phyloP scores from a whole-genome alignment of 2,113 vertebrate species.

The Dolichotis patagonum region DNA sequence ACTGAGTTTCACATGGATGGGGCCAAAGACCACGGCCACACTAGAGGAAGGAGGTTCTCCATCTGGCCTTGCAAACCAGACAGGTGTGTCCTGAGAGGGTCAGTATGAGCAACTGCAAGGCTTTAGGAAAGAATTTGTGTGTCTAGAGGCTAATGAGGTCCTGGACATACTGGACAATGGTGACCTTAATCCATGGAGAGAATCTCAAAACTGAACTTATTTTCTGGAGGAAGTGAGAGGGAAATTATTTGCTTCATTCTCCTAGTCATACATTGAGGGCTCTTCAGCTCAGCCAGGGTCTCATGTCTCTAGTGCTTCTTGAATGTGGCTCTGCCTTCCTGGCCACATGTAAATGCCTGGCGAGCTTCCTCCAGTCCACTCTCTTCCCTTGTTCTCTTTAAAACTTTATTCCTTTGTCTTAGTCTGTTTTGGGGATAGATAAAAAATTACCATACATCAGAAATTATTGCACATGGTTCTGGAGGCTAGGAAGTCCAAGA shows the following conservation, averaged over 20 bases:
- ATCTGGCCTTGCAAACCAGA: neutral
- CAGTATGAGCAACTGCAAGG: neutral
- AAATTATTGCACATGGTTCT: neutral
- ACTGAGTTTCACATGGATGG: neutral
- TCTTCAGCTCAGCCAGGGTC: neutral
- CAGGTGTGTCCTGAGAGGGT: neutral
- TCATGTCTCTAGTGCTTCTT: neutral
- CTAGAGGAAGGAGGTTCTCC: neutral
- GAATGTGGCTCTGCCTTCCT: rapidly evolving
- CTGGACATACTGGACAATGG: neutral
- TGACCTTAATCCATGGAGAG: neutral
- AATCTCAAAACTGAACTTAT: neutral
- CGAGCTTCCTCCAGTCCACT: neutral
- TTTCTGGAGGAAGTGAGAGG: neutral
- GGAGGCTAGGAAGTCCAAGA: neutral
- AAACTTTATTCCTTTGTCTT: neutral
- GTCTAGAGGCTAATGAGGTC: neutral
- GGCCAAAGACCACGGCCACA: too few relatives aligned
- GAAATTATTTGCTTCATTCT: neutral
- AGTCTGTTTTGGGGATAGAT: neutral
- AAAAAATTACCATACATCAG: neutral
- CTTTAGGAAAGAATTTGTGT: neutral
- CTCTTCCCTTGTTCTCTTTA: neutral
- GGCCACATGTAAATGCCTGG: rapidly evolving
- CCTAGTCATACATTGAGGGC: neutral